Percentiles rank a stretch among this genome's conserved stretches.
Evolutionary conservation across 2,888 invertebrate genomes (phyloP).

Genomic region (Stictocephala bisonia): DNA sequence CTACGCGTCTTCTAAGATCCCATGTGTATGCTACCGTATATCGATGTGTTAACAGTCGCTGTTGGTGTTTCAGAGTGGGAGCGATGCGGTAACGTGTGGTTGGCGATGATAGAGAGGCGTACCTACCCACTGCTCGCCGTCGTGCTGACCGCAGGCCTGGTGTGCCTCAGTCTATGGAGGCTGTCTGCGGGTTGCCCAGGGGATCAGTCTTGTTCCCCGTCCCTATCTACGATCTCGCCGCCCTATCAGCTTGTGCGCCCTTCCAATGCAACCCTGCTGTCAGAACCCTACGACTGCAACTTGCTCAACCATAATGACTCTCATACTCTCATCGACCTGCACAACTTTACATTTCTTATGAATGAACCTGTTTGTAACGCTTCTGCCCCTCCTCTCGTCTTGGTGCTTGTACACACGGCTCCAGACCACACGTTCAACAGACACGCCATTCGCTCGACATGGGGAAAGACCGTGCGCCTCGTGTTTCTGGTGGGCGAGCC

Average conservation of each 20-base stretch:
- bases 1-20: no score
- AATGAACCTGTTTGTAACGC: constrained; percentile 67
- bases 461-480: constrained; percentile 72
- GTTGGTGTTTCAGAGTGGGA: no score
- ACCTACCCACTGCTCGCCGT: constrained; percentile 48
- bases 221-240: background rate
- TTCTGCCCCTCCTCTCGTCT: constrained; percentile 67
- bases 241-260: constrained; percentile 47
- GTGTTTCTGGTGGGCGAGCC: constrained; percentile 76
- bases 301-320: constrained; percentile 61
- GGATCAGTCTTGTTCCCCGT: constrained; percentile 31
- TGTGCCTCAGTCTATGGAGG: constrained; percentile 48
- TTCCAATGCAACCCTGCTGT: constrained; percentile 41
- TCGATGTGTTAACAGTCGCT: no score
- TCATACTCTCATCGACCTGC: constrained; percentile 69
- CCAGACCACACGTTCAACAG: constrained; percentile 75
- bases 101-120: constrained; percentile 48
- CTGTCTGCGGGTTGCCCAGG: constrained; percentile 47
- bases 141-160: constrained; percentile 45
- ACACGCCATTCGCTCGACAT: constrained; percentile 76
- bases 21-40: no score
- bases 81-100: constrained; percentile 24
- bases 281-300: constrained; percentile 47
- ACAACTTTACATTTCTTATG: constrained; percentile 72
- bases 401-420: constrained; percentile 77